Evolutionary conservation across 1,140 invertebrate species (phyloP).

Genomic region (Odontomachus brunneus): DNA sequence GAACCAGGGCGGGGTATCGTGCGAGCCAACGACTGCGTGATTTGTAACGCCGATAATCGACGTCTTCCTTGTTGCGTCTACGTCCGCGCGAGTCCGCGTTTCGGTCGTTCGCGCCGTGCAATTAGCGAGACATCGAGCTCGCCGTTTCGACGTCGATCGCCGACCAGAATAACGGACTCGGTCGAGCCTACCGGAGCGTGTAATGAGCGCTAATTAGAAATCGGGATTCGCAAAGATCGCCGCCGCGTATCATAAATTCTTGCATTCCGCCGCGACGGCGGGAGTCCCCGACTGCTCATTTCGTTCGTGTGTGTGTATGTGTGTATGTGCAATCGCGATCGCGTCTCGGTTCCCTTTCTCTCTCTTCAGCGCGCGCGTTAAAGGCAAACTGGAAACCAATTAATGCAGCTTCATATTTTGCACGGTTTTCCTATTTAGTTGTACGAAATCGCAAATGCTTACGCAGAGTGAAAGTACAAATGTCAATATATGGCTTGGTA

Average conservation of each 20-base stretch:
- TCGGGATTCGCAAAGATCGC: conserved; percentile 33
- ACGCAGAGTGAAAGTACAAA: no score
- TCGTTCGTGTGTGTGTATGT: neutral
- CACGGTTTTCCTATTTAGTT: no score
- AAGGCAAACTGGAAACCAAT: no score
- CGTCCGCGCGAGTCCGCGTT: conserved; percentile 20
- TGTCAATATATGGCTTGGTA: no score
- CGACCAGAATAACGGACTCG: conserved; percentile 33
- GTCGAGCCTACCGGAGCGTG: conserved; percentile 16
- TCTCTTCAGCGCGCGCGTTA: no score
- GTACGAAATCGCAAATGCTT: no score
- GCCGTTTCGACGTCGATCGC: conserved; percentile 35
- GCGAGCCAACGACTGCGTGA: conserved; percentile 59
- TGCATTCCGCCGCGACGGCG: neutral
- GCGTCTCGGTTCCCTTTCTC: neutral
- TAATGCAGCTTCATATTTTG: no score
- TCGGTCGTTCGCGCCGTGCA: neutral
- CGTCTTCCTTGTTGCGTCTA: no score
- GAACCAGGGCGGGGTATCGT: conserved; percentile 51
- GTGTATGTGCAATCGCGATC: no score
- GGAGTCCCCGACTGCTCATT: neutral
- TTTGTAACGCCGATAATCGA: conserved; percentile 67
- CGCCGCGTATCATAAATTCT: conserved; percentile 23
- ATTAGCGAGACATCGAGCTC: conserved; percentile 50
- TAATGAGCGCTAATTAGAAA: conserved; percentile 54